phyloP scores from a whole-genome alignment of 1,140 invertebrate genomes.

The Onthophagus taurus region DNA sequence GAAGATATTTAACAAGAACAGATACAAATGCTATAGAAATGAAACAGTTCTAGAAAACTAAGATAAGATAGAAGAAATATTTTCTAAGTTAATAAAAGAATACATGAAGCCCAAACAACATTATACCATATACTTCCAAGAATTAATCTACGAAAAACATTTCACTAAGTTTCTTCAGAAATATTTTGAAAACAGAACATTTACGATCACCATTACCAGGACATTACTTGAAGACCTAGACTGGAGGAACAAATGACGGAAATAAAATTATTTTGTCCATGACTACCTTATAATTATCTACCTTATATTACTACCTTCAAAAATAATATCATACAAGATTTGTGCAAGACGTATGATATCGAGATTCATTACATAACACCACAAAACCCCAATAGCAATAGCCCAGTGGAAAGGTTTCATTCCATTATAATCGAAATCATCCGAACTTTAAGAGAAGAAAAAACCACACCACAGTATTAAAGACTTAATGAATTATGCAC shows the following conservation, averaged over 20 bases:
- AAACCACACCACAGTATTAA: constrained; percentile 5
- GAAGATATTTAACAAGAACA: constrained; percentile 3
- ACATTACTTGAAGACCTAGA: neutral
- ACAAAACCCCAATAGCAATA: constrained; percentile 18
- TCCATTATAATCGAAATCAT: constrained; percentile 16
- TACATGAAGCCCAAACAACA: neutral
- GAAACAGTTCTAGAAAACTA: neutral
- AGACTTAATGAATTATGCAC: constrained; percentile 15
- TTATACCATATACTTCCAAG: constrained; percentile 8
- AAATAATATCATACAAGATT: constrained; percentile 16
- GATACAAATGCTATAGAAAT: constrained; percentile 1
- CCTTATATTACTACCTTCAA: constrained; percentile 27
- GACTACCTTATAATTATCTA: no score
- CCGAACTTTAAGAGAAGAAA: constrained; percentile 15
- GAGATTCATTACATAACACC: constrained; percentile 17
- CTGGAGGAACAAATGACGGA: neutral
- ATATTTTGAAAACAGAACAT: constrained; percentile 4
- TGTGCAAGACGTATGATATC: constrained; percentile 19
- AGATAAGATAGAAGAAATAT: neutral
- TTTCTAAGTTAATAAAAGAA: constrained; percentile 7
- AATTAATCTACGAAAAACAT: neutral
- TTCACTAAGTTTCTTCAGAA: constrained; percentile 6
- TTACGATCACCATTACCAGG: neutral
- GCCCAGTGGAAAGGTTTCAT: constrained; percentile 17
- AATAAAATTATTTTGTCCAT: no score